Base-by-base conservation (phyloP, 2,888 invertebrate genomes). In the Siphlonurus alternatus region DNA sequence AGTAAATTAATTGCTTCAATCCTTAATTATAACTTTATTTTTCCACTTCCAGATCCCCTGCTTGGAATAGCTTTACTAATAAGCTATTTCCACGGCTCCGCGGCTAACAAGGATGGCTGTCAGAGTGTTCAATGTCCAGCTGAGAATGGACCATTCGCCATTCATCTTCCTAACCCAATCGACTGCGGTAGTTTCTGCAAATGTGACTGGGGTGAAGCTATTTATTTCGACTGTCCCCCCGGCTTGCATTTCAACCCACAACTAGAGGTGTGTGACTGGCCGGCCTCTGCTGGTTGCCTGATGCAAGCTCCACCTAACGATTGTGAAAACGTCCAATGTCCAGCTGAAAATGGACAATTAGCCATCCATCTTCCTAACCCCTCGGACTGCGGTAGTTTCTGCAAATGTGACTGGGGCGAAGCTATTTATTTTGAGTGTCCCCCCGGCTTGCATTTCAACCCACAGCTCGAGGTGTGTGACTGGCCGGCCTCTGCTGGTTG, bases 391-490 rank as follows among this genome's bases (percentile, higher is more conserved):
- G 38, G 56, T 15, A 59, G 22, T 2, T 66, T 54, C 64, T 65
- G 59, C 59, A 53, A 23, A 2, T 66, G 66, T 24, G 64, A 63
- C 25, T 56, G 61, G 61, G 65, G 66, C 1, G 53, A 20, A 2
- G 38, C 61, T 23, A 53, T 53, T 10, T 25, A 23, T 2, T 53
- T 60, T 25, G 10, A 19, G 1, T 66, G 66, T 23, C 64, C 65
- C 5, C 56, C n/a, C 10, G 65, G 65, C 3, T 61, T 66, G 1
- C 59, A 66, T 18, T 66, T 65, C 62, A 66, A 66, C 38, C 61
- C 64, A 5, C 2, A 53, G 1, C 59, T 62, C 1, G 2, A 62
- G 19, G 65, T 65, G 20, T 66, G 66, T 22, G 66, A 66, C 54
- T 65, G 61, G 60, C 64, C 65, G 0, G 0, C 19, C 0, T 22